Evolutionary conservation across 1,140 invertebrate genomes (phyloP), one percentile per base, ranked within the genome.

Genomic region (Pseudobourletiella spinata): DNA sequence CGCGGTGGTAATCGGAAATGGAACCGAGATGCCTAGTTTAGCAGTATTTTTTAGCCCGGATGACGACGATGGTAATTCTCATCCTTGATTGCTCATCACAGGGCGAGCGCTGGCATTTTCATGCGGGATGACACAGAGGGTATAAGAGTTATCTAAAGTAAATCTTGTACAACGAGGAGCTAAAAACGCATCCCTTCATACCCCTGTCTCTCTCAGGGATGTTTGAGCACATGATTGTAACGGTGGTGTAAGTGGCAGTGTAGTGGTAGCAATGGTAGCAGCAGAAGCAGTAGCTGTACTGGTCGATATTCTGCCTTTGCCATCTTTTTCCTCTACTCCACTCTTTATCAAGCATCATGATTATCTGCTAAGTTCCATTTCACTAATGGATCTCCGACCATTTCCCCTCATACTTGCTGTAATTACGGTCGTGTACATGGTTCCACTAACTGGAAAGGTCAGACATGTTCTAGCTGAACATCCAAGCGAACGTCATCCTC

Each of bases 281-380:
- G n/a, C n/a, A n/a, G n/a, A n/a, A n/a, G n/a, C n/a, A n/a, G n/a
- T n/a, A n/a, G n/a, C n/a, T n/a, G 35, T 39, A 39, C 11, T n/a
- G n/a, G 35, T 11, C 35, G 35, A 11, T 39, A 39, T 48, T 6
- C 14, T 48, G 11, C 22, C 44, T 15, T 15, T 48, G 44, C 44
- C 22, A 48, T 51, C 48, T 51, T 26, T 51, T n/a, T 46, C 18
- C 24, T 26, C 8, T 51, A 3, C 28, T 29, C 29, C 26, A 18
- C 20, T 22, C 14, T 6, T 3, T 51, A 51, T n/a, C 22, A 3
- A 51, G 48, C 30, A 58, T 50, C 32, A 52, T 63, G 44, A 58
- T 57, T 57, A 58, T 58, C 55, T 57, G 43, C 61, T 50, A 63
- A 63, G 55, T 58, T 52, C 48, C 61, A 63, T 63, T 63, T 63